Evolutionary conservation across 2,113 vertebrate species (phyloP), one percentile per base, ranked within the genome.

Genomic region (Himantopus leucocephalus): DNA sequence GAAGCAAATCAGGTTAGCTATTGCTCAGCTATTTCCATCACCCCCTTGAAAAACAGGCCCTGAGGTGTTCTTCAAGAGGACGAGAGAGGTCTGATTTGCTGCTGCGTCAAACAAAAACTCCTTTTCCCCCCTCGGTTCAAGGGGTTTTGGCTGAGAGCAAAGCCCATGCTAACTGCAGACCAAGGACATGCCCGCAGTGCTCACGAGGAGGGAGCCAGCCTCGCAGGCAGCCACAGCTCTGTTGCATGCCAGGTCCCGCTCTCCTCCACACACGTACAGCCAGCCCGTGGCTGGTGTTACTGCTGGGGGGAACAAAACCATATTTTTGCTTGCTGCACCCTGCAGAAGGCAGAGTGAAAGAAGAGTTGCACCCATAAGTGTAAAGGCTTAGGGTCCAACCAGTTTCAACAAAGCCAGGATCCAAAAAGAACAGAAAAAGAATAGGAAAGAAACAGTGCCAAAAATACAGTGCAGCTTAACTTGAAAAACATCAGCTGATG

Each of bases 251-350:
- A 37, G 35, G 26, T 83, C 66, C 53, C 0, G 1, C 35, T 73
- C 29, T 7, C 6, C 67, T 47, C 55, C 2, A 2, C 18, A 26
- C 41, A 18, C 0, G 1, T n/a, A 17, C 0, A 2, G 34, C 39
- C 35, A 79, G 67, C 45, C 34, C 23, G 3, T 5, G 24, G 11
- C 55, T 76, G 24, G 7, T 88, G 48, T 52, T 79, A 35, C 35
- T 77, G 37, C 45, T 64, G 23, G 34, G 19, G 30, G 21, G 70
- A 74, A 71, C 8, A 67, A 87, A 53, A 82, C 2, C 21, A 17
- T 18, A n/a, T 34, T 73, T 77, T 70, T 87, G 24, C 32, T 78
- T 81, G 73, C 55, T 74, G 81, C 2, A 1, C 9, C 17, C 66
- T 85, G 48, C 62, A 90, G 34, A 75, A 87, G 48, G 21, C 48